phyloP scores from a whole-genome alignment of 2,888 invertebrate species.

The Bhutanitis thaidina region DNA sequence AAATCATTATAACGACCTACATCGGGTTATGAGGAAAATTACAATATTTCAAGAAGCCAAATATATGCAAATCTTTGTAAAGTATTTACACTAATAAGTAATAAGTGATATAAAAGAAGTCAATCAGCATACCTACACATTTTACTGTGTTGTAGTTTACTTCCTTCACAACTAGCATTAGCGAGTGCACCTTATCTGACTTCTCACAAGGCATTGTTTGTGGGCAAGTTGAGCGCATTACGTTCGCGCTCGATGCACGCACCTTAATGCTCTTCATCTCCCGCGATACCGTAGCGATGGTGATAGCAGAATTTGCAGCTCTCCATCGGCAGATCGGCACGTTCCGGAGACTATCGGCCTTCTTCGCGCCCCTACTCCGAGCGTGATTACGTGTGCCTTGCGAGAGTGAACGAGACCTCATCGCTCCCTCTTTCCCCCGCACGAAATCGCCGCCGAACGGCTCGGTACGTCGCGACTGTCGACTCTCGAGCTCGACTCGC shows the following conservation, averaged over 20 bases:
- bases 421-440: constrained; percentile 43
- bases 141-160: no score
- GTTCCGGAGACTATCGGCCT: constrained; percentile 50
- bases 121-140: constrained; percentile 10
- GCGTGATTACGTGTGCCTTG: constrained; percentile 50
- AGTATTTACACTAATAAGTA: no score
- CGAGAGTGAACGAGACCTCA: constrained; percentile 40
- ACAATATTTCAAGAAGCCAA: no score
- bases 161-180: constrained; percentile 11
- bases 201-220: constrained; percentile 17
- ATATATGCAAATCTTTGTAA: no score
- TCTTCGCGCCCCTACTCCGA: constrained; percentile 50
- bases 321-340: constrained; percentile 49
- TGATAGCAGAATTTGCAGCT: constrained; percentile 58
- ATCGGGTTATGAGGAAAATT: no score
- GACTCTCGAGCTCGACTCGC: constrained; percentile 19
- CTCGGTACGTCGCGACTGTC: constrained; percentile 2
- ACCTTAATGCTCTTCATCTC: constrained; percentile 35
- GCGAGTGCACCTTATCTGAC: constrained; percentile 16
- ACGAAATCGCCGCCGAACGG: constrained; percentile 25
- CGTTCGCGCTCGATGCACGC: constrained; percentile 23
- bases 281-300: constrained; percentile 35
- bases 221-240: constrained; percentile 13
- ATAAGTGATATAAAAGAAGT: constrained; percentile 1
- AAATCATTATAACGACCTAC: no score